Evolutionary conservation across 2,888 invertebrate species (phyloP), one percentile per base, ranked within the genome.

Genomic region (Caenorhabditis drosophilae): DNA sequence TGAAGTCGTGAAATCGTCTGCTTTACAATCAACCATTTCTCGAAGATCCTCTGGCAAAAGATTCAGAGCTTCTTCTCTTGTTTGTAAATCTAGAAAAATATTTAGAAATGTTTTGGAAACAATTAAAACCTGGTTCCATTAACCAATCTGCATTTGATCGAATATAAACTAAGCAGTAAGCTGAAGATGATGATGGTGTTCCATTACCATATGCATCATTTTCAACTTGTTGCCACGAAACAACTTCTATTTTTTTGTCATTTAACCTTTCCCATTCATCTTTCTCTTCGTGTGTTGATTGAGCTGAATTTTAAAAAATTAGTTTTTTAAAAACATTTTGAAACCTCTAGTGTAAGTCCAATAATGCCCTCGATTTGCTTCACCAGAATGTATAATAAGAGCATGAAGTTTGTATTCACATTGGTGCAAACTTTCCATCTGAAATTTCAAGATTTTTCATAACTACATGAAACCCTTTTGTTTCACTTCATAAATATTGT

Each of bases 341-440:
- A 23, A 7, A 57, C 57, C 53, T 25, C 46, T 23, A 18, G 58
- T 18, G 48, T 61, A 71, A 1, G 57, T 58, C 61, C 61, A 71
- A 31, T 71, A 71, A 48, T 71, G 71, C 1, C 71, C 71, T 4
- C 53, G 25, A 25, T 48, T 53, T 1, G 64, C 58, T n/a, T 64
- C 67, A 42, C 71, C 71, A 1, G 53, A 42, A 26, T 71, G 71
- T 18, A 68, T 56, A 26, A 71, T 62, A 9, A 68, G 38, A 1
- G 57, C 56, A 12, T 68, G 56, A 4, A 71, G 51, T 1, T 45
- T 35, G 20, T 71, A 71, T 16, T 49, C 41, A 15, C 60, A 40
- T 20, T 59, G 27, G n/a, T 57, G 45, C 6, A 70, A 40, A n/a
- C n/a, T n/a, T n/a, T n/a, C n/a, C n/a, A n/a, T n/a, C n/a, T n/a